phyloP scores from a whole-genome alignment of 1,140 invertebrate genomes.

The Augochlora pura region DNA sequence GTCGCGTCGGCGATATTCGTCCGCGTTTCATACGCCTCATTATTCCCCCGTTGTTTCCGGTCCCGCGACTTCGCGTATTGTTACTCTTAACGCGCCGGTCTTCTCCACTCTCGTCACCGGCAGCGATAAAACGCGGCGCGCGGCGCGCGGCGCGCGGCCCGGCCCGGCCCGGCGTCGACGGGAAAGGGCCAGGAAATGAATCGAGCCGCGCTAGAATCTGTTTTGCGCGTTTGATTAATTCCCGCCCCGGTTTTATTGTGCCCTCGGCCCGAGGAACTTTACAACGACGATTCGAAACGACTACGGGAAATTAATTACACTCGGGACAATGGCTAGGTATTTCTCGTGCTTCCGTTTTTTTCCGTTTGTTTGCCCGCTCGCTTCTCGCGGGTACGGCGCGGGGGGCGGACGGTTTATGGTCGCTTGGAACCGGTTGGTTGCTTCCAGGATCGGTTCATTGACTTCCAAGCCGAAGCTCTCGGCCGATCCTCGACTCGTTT shows the following conservation, averaged over 20 bases:
- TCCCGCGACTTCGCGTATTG: not conserved
- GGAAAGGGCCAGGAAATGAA: constrained; percentile 14
- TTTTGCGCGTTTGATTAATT: constrained; percentile 48
- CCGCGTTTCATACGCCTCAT: constrained; percentile 7
- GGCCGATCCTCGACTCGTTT: not conserved
- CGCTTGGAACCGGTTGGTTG: not conserved
- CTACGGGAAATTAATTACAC: constrained; percentile 22
- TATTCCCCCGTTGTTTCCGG: constrained; percentile 14
- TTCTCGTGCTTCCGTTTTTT: not conserved
- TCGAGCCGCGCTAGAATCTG: constrained; percentile 23
- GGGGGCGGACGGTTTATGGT: too few species aligned
- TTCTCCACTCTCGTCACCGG: not conserved
- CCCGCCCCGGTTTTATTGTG: constrained; percentile 18
- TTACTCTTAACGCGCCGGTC: constrained; percentile 3
- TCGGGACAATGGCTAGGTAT: not conserved
- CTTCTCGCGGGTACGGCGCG: not conserved
- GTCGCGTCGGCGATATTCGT: constrained; percentile 1
- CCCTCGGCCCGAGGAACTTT: not conserved
- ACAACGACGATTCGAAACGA: constrained; percentile 23
- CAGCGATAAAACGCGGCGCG: not conserved
- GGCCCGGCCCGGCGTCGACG: too few species aligned
- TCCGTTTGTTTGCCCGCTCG: too few species aligned
- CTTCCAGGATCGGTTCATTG: not conserved
- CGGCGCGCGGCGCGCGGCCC: too few species aligned
- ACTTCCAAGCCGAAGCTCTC: too few species aligned